Percentiles rank a stretch among this genome's conserved stretches.
Evolutionary conservation across 2,797 vertebrate species (phyloP).

Genomic region (Sternarchorhynchus goeldii): DNA sequence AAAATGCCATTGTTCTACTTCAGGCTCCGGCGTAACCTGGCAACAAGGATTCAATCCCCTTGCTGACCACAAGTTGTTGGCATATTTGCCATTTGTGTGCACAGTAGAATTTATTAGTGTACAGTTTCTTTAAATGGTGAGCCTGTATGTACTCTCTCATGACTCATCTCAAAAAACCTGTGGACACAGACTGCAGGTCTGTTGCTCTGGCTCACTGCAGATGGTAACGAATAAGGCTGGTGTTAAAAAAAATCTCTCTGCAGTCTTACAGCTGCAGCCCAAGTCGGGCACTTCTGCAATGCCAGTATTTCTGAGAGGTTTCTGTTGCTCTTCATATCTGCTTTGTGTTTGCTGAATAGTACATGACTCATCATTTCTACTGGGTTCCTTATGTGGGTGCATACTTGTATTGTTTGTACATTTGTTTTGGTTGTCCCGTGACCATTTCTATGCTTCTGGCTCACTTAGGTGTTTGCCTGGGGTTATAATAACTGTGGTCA

Average conservation of each 20-base stretch:
- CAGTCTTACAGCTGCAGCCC: too few relatives aligned
- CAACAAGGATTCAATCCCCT: background rate
- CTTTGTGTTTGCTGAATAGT: too few relatives aligned
- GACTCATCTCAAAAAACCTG: background rate
- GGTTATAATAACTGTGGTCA: conserved; percentile 98
- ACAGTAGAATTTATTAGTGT: background rate
- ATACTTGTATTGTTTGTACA: background rate
- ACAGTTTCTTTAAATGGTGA: background rate
- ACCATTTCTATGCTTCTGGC: background rate
- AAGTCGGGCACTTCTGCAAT: too few relatives aligned
- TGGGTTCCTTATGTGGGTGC: too few relatives aligned
- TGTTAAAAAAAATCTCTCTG: background rate
- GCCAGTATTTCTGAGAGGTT: too few relatives aligned
- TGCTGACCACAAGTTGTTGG: background rate
- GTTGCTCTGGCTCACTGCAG: background rate
- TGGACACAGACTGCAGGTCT: too few relatives aligned
- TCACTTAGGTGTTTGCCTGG: conserved; percentile 88
- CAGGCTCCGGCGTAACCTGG: background rate
- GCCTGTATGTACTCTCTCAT: background rate
- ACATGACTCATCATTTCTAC: too few relatives aligned
- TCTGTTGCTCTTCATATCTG: too few relatives aligned
- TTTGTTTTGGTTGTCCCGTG: background rate
- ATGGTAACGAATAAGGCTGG: background rate
- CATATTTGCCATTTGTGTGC: background rate
- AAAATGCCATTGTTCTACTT: conserved; percentile 38